Percentiles rank a stretch among this genome's conserved stretches.
Conservation (phyloP, 1,140 invertebrate genomes). For the Apis mellifera region DNA sequence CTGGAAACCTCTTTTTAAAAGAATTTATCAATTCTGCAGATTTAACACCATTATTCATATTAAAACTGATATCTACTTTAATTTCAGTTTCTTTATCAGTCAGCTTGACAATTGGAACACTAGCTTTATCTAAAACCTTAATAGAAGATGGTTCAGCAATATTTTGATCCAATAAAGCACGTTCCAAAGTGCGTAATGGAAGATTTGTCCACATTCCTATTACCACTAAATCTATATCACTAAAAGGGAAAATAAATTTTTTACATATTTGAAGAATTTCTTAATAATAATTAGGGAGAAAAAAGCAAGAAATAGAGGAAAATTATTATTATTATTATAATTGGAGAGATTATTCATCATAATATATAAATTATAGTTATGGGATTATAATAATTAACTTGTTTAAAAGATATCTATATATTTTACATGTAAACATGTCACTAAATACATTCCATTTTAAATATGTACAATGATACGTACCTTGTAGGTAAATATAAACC, state of each 20-base stretch:
- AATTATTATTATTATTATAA: background rate
- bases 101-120: conserved; percentile 98
- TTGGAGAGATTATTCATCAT: background rate
- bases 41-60: conserved; percentile 97
- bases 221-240: conserved; percentile 98
- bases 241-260: conserved; percentile 77
- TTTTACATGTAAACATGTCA: conserved; percentile 17
- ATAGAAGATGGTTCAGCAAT: conserved; percentile 94
- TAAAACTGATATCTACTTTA: conserved; percentile 98
- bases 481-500: conserved; percentile 97
- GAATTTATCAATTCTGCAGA: conserved; percentile 97
- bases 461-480: conserved; percentile 76
- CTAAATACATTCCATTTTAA: conserved; percentile 37
- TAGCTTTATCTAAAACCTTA: conserved; percentile 98
- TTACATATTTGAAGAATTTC: background rate
- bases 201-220: conserved; percentile 96
- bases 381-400: background rate
- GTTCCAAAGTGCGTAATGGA: conserved; percentile 94
- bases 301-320: too few relatives aligned
- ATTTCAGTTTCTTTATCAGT: conserved; percentile 97
- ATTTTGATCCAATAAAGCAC: conserved; percentile 92
- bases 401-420: conserved; percentile 20
- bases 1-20: conserved; percentile 90
- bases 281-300: background rate
- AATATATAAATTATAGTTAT: background rate